Evolutionary conservation across 2,888 invertebrate species (phyloP).

Genomic region (Caenorhabditis sp.): DNA sequence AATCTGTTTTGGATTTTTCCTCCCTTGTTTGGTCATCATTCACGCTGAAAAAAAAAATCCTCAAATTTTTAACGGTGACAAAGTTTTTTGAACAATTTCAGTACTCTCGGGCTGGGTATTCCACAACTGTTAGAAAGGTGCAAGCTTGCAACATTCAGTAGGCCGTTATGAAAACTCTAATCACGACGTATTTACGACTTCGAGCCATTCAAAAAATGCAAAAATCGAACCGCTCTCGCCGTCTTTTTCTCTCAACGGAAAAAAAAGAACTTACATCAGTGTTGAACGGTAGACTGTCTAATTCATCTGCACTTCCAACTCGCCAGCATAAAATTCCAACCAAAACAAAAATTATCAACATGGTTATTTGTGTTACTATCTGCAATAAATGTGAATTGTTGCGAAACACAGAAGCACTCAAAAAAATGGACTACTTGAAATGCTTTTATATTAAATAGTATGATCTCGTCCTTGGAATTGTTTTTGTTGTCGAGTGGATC

Average conservation of each 20-base stretch:
- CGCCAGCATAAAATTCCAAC: not conserved
- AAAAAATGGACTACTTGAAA: not conserved
- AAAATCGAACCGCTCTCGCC: no score
- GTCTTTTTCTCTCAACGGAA: no score
- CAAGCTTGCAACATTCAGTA: no score
- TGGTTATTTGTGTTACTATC: no score
- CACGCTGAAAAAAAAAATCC: not conserved
- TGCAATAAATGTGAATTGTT: not conserved
- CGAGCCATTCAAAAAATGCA: no score
- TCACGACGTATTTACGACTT: no score
- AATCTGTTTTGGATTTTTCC: no score
- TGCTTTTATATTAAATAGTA: not conserved
- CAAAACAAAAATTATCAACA: not conserved
- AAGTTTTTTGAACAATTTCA: no score
- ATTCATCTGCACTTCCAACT: not conserved
- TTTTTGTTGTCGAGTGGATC: not conserved
- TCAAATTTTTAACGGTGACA: not conserved
- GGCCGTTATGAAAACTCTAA: no score
- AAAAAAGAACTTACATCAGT: constrained; percentile 3
- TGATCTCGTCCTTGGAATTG: constrained; percentile 1
- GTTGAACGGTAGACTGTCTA: not conserved
- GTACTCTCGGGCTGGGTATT: no score
- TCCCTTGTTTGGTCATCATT: not conserved
- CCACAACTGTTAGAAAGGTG: no score
- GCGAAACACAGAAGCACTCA: not conserved